Evolutionary conservation across 2,113 vertebrate species (phyloP).

Genomic region (Pteropus alecto): DNA sequence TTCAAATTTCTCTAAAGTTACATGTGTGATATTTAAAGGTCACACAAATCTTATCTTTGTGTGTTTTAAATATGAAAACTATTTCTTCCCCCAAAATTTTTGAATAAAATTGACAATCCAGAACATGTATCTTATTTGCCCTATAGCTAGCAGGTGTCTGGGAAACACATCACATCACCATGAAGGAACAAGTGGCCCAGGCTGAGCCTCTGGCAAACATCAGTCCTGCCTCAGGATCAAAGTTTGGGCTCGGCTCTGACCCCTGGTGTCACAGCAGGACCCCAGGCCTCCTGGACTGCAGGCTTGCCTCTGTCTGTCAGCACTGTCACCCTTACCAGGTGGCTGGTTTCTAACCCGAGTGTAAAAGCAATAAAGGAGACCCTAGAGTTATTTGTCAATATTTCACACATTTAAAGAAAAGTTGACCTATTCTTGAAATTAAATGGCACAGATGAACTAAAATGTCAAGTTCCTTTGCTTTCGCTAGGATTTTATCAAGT

Average conservation of each 20-base stretch:
- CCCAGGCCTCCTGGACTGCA: not conserved
- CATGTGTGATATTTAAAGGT: constrained; percentile 16
- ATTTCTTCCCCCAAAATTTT: not conserved
- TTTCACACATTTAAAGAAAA: constrained; percentile 30
- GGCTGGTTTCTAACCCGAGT: not conserved
- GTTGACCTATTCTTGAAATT: constrained; percentile 47
- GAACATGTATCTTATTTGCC: not conserved
- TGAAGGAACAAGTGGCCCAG: not conserved
- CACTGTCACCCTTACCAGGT: not conserved
- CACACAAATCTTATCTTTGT: not conserved
- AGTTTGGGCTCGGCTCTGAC: not conserved
- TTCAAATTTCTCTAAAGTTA: not conserved
- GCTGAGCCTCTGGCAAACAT: not conserved
- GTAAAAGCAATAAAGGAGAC: not conserved
- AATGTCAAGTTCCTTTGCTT: constrained; percentile 5
- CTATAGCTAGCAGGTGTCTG: not conserved
- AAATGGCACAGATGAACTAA: constrained; percentile 26
- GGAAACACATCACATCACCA: not conserved
- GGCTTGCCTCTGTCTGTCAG: not conserved
- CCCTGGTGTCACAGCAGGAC: not conserved
- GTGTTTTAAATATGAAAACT: not conserved
- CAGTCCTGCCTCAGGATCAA: not conserved
- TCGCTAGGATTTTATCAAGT: constrained; percentile 14
- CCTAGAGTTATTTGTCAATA: not conserved
- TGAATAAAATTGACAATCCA: not conserved